These are phyloP conservation scores for Muraenolepis orangiensis DNA, from an alignment of 2,797 vertebrate species.

Conservation along the genomic window DNA sequence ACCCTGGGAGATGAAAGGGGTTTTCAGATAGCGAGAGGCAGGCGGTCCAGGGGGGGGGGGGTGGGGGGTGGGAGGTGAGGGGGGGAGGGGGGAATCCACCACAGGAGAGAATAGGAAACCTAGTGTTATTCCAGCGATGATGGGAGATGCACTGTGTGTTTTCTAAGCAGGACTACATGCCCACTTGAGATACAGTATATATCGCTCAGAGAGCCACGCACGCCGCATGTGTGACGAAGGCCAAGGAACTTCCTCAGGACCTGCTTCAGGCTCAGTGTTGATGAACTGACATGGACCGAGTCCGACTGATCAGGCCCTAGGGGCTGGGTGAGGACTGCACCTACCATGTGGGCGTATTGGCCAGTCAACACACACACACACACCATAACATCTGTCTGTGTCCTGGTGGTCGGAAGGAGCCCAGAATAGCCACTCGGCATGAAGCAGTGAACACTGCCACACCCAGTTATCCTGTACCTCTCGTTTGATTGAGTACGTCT, in stretches of 20 bases:
- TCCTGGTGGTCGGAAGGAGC: no score
- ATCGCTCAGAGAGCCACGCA: no score
- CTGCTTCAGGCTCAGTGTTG: background rate
- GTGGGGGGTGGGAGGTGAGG: background rate
- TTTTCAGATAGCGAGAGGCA: slow-evolving; percentile 34
- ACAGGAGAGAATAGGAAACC: background rate
- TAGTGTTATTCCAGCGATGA: background rate
- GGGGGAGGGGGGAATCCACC: background rate
- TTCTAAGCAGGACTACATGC: background rate
- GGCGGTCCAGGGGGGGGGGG: slow-evolving; percentile 23
- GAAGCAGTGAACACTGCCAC: no score
- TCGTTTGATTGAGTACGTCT: background rate
- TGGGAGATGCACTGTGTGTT: background rate
- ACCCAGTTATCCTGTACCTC: no score
- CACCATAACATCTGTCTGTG: no score
- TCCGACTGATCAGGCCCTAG: no score
- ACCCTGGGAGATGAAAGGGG: slow-evolving; percentile 49
- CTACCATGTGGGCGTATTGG: no score
- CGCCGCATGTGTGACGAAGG: background rate
- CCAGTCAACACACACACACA: no score
- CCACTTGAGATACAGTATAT: background rate
- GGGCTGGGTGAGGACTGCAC: no score
- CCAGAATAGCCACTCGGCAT: no score
- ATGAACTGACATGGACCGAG: no score
- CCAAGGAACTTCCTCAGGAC: background rate